Percentiles rank a stretch among this genome's conserved stretches.
Evolutionary conservation across 1,140 invertebrate species (phyloP).

Genomic region (Thaumatotibia leucotreta): DNA sequence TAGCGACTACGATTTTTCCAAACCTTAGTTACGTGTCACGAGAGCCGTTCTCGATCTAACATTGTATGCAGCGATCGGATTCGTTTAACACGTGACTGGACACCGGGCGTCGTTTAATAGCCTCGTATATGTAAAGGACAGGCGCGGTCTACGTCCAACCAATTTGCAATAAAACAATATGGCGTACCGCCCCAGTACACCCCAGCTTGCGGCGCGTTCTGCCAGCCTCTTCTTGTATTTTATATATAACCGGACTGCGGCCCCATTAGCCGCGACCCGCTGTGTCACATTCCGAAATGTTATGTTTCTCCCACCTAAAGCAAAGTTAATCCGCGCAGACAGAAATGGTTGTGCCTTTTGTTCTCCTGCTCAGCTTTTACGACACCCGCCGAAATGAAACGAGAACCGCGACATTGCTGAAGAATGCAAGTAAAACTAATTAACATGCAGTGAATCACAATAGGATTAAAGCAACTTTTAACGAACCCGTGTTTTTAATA

Average conservation of each 20-base stretch:
- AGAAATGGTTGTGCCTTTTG: conserved; percentile 19
- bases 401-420: not conserved
- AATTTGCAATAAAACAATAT: conserved; percentile 77
- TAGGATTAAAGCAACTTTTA: conserved; percentile 40
- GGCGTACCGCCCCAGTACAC: conserved; percentile 43
- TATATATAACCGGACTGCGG: conserved; percentile 50
- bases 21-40: conserved; percentile 33
- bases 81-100: conserved; percentile 73
- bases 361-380: conserved; percentile 6
- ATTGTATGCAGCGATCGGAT: conserved; percentile 63
- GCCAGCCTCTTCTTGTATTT: conserved; percentile 50
- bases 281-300: conserved; percentile 47
- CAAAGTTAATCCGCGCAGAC: conserved; percentile 39
- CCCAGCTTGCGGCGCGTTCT: conserved; percentile 46
- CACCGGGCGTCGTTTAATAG: conserved; percentile 69
- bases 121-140: conserved; percentile 73
- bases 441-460: conserved; percentile 29
- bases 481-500: conserved; percentile 37
- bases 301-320: conserved; percentile 29
- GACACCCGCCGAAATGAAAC: conserved; percentile 5
- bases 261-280: conserved; percentile 50
- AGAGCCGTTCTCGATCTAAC: conserved; percentile 43
- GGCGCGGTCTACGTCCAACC: conserved; percentile 65
- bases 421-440: conserved; percentile 32
- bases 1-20: conserved; percentile 18